Base-by-base conservation (phyloP, 2,888 invertebrate species). In the Thymelicus lineola region DNA sequence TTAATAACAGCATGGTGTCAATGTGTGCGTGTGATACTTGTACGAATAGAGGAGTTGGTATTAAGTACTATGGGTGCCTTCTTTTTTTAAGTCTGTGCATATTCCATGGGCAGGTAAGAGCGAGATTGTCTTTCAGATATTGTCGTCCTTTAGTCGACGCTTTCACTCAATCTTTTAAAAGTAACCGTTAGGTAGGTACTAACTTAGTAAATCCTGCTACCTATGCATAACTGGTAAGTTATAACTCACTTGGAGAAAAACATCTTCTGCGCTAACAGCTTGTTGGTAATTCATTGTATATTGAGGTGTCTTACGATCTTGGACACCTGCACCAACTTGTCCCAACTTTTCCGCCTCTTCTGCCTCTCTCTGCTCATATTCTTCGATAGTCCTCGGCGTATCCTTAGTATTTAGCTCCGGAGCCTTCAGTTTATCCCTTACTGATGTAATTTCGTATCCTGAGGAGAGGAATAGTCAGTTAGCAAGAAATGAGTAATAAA, bases 221-320 rank as follows among this genome's bases (percentile, higher is more conserved):
- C 28, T 28, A 28, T 28, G 28, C 28, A 28, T 28, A 28, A 28
- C 20, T 20, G 20, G 36, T 15, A 20, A 17, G 48, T 6, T 5
- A 3, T n/a, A 50, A 38, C 71, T 53, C 84, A 97, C 97, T 93
- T 97, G 97, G 64, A 98, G 93, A 87, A 95, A 98, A 9, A 98
- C 95, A 87, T 98, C 98, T 85, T 98, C 97, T 0, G 98, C 95
- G 9, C 96, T 95, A 0, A 98, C 97, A 46, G 96, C 95, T 87
- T 98, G 98, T 77, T 97, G 96, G 86, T 97, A 98, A 75, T 96
- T 95, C 85, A 98, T 96, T 48, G 96, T 96, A 89, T 97, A 98
- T 75, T 95, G 94, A 0, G 97, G 97, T 28, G 94, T 89, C 81
- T 95, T 94, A 57, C 96, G 94, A 71, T 95, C 95, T 75, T 96